Evolutionary conservation across 2,797 vertebrate species (phyloP), one percentile per base, ranked within the genome.

Genomic region (Hyperoplus immaculatus): DNA sequence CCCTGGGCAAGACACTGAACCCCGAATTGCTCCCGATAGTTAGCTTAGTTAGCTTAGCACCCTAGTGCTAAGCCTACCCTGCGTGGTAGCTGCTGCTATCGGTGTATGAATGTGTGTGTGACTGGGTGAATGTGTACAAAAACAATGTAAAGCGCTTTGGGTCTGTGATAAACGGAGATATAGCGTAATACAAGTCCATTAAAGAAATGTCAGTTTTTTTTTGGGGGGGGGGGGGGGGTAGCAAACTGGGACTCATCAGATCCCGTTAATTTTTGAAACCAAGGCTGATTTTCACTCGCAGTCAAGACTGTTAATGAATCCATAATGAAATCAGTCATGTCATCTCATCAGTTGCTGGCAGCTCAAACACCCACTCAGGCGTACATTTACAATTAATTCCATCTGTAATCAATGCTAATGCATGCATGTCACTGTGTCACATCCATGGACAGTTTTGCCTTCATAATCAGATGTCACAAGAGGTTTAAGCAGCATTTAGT

Each of bases 351-450:
- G 72, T 62, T 51, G 50, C 42, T 51, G 70, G 53, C 21, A 51
- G 67, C 72, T 83, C 72, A 76, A 72, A 74, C 60, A 85, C 84
- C 81, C 77, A 68, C 60, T 77, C 36, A 16, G 64, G 79, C 74
- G 84, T 90, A 81, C 50, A 81, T 84, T 84, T 75, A 51, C 69
- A 79, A 63, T 80, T 70, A 81, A 78, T 85, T 64, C 64, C 58
- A 58, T 69, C n/a, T 66, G 36, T 69, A 67, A 85, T 84, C 83
- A 87, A 81, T 83, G 77, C 69, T 69, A 60, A 87, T 63, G 55
- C 68, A 41, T 62, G 29, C 29, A 29, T 29, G 29, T 29, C 29
- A 29, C 29, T 29, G 29, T 29, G 57, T 76, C 51, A 38, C 39
- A 62, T 60, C 69, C 18, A 62, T 18, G 49, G 75, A 82, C 74